A percentile compares a stretch with the other conserved stretches of the same genome.
phyloP scores from a whole-genome alignment of 2,113 vertebrate genomes.

The Pygoscelis antarcticus region DNA sequence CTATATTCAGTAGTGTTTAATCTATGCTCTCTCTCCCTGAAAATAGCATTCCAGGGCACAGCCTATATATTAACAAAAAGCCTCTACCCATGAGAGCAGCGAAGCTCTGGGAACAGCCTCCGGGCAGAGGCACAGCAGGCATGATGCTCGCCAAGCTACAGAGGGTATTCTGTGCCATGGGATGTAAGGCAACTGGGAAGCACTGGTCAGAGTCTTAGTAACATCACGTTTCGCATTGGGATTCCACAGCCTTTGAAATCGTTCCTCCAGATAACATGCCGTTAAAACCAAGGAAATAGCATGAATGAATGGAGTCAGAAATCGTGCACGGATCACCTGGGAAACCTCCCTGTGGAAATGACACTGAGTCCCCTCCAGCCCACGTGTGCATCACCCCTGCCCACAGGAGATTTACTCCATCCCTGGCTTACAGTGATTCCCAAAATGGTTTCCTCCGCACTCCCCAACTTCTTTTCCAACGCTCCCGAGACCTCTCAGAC shows the following conservation, averaged over 20 bases:
- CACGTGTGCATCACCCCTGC: background rate
- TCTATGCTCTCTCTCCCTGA: background rate
- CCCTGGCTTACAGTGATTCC: background rate
- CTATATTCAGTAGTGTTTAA: background rate
- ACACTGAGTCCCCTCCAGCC: background rate
- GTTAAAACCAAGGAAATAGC: background rate
- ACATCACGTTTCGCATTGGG: rapidly evolving
- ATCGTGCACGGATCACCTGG: background rate
- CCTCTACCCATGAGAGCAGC: background rate
- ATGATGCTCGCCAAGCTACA: rapidly evolving
- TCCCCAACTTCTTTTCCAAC: background rate
- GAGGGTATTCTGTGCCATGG: background rate
- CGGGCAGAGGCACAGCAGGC: rapidly evolving
- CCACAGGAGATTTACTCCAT: background rate
- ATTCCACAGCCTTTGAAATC: background rate
- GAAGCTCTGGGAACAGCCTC: background rate
- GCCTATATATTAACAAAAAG: background rate
- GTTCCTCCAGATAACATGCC: background rate
- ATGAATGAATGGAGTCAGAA: background rate
- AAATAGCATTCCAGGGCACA: background rate
- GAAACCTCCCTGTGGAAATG: background rate
- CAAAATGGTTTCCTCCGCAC: background rate
- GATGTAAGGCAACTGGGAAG: background rate
- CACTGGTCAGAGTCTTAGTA: background rate
- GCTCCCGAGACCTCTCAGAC: background rate